A percentile compares a stretch with the other conserved stretches of the same genome.
Evolutionary conservation across 2,113 vertebrate species (phyloP).

Genomic region (Mirza zaza): DNA sequence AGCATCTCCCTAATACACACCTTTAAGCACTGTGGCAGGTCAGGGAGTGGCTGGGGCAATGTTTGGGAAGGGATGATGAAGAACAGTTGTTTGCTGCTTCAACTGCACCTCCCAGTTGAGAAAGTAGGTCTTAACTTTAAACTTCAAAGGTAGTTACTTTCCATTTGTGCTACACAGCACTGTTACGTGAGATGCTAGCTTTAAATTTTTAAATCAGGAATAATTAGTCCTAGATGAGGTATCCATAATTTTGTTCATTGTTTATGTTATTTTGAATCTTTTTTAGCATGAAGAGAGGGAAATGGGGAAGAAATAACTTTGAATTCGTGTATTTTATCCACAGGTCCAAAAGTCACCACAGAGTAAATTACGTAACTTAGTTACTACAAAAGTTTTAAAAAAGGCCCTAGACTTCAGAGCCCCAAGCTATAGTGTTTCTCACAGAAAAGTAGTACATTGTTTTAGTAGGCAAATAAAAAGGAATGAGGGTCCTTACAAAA

Average conservation of each 20-base stretch:
- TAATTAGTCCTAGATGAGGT: neutral
- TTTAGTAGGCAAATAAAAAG: neutral
- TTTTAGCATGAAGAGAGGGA: neutral
- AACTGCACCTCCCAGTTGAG: neutral
- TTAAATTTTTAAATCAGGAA: neutral
- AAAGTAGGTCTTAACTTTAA: neutral
- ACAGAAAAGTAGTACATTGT: neutral
- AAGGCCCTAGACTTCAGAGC: neutral
- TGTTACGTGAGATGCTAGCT: neutral
- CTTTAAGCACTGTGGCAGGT: neutral
- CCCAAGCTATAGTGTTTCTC: neutral
- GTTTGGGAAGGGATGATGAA: neutral
- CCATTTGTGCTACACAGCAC: neutral
- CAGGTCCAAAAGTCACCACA: neutral
- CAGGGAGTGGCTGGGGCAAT: accelerated
- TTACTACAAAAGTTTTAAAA: neutral
- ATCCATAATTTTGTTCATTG: neutral
- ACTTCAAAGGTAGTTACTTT: neutral
- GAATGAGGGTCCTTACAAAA: neutral
- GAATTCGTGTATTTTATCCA: neutral
- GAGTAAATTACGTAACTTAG: neutral
- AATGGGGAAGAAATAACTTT: neutral
- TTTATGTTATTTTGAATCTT: neutral
- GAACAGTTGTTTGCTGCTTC: neutral
- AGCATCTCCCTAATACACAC: neutral